Evolutionary conservation across 1,140 invertebrate genomes (phyloP).

Genomic region (Nephotettix cincticeps): DNA sequence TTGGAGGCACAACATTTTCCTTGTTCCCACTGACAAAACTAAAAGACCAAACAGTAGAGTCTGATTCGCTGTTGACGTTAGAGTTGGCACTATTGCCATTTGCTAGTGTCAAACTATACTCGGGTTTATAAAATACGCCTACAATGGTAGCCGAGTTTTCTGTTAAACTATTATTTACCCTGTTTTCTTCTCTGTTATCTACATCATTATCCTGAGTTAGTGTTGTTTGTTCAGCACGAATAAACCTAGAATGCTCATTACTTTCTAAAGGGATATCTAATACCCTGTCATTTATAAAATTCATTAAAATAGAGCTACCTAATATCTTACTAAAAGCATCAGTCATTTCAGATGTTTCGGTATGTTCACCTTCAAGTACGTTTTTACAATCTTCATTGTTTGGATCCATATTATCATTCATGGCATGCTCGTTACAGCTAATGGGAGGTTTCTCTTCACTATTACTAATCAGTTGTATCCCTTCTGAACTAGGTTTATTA

Average conservation of each 20-base stretch:
- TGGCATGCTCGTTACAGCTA: too few relatives aligned
- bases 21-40: background rate
- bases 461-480: too few relatives aligned
- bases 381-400: too few relatives aligned
- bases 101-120: background rate
- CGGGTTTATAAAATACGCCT: conserved; percentile 21
- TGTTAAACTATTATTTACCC: conserved; percentile 2
- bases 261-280: background rate
- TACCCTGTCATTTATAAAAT: conserved; percentile 16
- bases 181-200: background rate
- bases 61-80: background rate
- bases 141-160: conserved; percentile 20
- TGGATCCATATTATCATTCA: too few relatives aligned
- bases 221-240: background rate
- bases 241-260: background rate
- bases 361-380: too few relatives aligned
- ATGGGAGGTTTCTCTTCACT: too few relatives aligned
- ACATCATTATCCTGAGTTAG: background rate
- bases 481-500: too few relatives aligned
- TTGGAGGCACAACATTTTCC: background rate
- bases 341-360: background rate
- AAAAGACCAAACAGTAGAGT: background rate
- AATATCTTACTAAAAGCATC: background rate
- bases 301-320: background rate
- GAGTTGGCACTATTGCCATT: background rate